These are phyloP conservation scores for Schlechtendalia chinensis DNA, from an alignment of 1,140 invertebrate species.

Conservation along the genomic window DNA sequence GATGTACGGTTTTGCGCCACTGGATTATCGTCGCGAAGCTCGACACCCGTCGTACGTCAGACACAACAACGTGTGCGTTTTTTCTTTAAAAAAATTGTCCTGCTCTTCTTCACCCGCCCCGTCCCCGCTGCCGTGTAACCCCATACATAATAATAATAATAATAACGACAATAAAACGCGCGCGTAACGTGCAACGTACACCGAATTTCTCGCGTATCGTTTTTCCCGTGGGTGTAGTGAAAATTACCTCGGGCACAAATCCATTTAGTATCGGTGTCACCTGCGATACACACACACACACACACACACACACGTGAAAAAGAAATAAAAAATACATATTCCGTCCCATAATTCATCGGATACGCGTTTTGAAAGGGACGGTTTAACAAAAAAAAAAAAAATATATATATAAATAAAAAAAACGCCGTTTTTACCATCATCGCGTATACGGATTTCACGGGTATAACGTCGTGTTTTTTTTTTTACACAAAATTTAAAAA, in stretches of 20 bases:
- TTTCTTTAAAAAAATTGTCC: no score
- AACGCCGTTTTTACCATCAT: conserved; percentile 28
- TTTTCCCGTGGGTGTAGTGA: conserved; percentile 41
- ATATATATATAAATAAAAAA: no score
- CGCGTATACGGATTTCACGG: conserved; percentile 28
- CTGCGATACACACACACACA: not conserved
- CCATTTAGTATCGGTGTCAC: conserved; percentile 49
- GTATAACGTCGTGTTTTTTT: conserved; percentile 26
- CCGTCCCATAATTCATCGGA: conserved; percentile 43
- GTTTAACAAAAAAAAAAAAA: conserved; percentile 25
- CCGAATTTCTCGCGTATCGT: conserved; percentile 41
- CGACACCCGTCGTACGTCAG: no score
- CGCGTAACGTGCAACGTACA: not conserved
- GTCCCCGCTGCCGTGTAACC: no score
- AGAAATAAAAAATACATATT: conserved; percentile 18
- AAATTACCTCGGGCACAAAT: conserved; percentile 43
- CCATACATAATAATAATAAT: not conserved
- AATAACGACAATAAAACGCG: no score
- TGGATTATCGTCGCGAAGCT: no score
- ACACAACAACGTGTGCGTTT: not conserved
- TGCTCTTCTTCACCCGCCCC: no score
- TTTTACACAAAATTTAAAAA: conserved; percentile 49
- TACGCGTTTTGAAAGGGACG: conserved; percentile 45
- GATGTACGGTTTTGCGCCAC: no score
- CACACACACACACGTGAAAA: no score